A percentile compares a stretch with the other conserved stretches of the same genome.
Conservation (phyloP, 2,797 vertebrate species). For the Pantherophis vulpinus region DNA sequence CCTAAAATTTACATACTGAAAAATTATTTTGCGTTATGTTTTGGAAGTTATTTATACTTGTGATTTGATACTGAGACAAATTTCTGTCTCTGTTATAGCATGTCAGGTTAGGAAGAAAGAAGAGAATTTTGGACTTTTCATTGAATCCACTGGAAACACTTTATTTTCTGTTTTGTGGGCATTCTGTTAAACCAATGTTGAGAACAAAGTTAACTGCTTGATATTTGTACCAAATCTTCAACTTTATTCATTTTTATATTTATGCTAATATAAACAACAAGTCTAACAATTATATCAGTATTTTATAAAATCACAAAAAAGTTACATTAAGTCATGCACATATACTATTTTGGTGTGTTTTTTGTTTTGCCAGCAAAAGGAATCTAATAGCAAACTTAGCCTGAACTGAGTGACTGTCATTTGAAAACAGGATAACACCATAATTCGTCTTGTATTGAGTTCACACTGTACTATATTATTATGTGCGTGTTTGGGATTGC, state of each 20-base stretch:
- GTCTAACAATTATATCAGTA: neutral
- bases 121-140: neutral
- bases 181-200: neutral
- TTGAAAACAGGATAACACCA: neutral
- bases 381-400: neutral
- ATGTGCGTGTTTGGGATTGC: neutral
- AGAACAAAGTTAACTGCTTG: neutral
- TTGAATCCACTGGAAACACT: neutral
- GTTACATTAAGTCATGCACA: neutral
- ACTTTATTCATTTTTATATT: neutral
- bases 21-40: neutral
- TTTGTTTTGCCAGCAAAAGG: neutral
- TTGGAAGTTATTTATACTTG: neutral
- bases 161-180: neutral
- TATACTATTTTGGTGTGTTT: neutral
- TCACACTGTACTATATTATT: neutral
- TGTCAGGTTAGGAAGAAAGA: too few species aligned
- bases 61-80: neutral
- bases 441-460: neutral
- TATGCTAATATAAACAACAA: neutral
- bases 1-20: neutral
- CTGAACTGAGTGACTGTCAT: neutral
- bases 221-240: neutral
- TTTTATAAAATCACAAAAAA: neutral
- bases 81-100: neutral